Evolutionary conservation across 1,140 invertebrate species (phyloP), one percentile per base, ranked within the genome.

Genomic region (Acromyrmex charruanus): DNA sequence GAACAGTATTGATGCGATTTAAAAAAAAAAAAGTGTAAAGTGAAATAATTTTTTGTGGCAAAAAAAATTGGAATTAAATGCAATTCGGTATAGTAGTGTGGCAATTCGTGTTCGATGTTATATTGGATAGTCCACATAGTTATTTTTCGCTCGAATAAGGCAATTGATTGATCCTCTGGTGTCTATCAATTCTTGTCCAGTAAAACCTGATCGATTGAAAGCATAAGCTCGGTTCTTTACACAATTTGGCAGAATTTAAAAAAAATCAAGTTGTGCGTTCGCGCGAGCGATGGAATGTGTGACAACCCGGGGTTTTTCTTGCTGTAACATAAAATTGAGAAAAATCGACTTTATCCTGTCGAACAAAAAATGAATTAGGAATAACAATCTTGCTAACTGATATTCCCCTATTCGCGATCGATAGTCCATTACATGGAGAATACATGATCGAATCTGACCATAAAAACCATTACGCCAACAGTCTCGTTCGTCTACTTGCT

Each of bases 121-220:
- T 61, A 51, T 51, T 9, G 55, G 21, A 81, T 10, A 6, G 51
- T 28, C 28, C 66, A 49, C 14, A 18, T 31, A 18, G 55, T 18
- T 74, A 31, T 59, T 49, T 82, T 61, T 74, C 68, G 58, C 68
- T 82, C 25, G 68, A 71, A 59, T 59, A 51, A 74, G 58, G 55
- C 69, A 82, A 35, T 28, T 53, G 77, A 53, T 68, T 79, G 59
- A 66, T 79, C 63, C 61, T 39, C 35, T 2, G 61, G 49, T 58
- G 28, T 80, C 77, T 68, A 28, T 31, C 61, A 53, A 68, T 68
- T 65, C 28, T 80, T 66, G 18, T 16, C 44, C 59, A 44, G 18
- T 6, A 10, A 51, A 66, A 72, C 49, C 21, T 51, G 35, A 82
- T 82, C n/a, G 53, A 81, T 71, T 31, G 79, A 82, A 72, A 59